Base-by-base conservation (phyloP, 1,140 invertebrate species). In the Lutraria rhynchaena region DNA sequence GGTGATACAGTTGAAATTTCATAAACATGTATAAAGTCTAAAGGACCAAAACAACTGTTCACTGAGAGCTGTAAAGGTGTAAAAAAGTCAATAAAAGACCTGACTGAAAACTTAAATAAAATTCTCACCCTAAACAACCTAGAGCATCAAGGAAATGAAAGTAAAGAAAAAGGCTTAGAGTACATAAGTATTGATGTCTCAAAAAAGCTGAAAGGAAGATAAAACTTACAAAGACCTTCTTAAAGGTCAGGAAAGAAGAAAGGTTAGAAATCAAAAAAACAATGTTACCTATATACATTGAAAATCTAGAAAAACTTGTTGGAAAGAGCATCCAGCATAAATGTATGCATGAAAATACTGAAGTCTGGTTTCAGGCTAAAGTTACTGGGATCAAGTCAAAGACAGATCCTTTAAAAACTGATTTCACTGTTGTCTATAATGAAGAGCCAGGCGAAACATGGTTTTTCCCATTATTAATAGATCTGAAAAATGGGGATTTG, bases 401-500 rank as follows among this genome's bases (percentile, higher is more conserved):
- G 4, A 27, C 24, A 57, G 29, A 57, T 27, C 24, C 2, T 5
- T 3, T 57, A 4, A 57, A 57, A 57, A 57, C 55, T 27, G 55
- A 57, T 5, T 57, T 27, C 27, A 57, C 24, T 29, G 27, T 57
- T 27, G 27, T 27, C 1, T 57, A 57, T 57, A 27, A 57, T 57
- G 55, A 24, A 5, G 13, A 57, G 9, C 55, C 55, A 27, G 55
- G 29, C 11, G 55, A 57, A 24, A 27, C 3, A 3, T 57, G 55
- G 55, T 27, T 24, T 29, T 57, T 57, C 24, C 55, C 55, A 57
- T 15, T 57, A 24, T 27, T 57, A 27, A 27, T 29, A 3, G 55
- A 57, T 27, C 15, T 57, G 55, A 57, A 57, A 57, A 57, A 57
- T 29, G 55, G 55, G 3, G 55, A 57, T 27, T 15, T 57, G 29